Evolutionary conservation across 2,797 vertebrate genomes (phyloP).

Genomic region (Brachyalestes nurse): DNA sequence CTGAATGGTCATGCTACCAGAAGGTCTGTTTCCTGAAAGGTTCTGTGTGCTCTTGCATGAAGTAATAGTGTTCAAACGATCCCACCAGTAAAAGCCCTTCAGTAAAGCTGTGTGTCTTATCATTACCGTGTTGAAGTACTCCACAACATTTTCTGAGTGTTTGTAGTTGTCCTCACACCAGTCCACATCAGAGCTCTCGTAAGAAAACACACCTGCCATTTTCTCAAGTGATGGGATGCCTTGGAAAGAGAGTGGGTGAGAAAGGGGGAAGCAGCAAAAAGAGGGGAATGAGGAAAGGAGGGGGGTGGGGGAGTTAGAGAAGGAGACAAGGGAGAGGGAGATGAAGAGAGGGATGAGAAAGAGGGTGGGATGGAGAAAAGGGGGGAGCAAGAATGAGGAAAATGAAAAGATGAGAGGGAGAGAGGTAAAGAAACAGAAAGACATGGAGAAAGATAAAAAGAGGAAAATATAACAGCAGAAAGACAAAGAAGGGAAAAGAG

Average conservation of each 20-base stretch:
- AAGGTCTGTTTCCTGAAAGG: too few species aligned
- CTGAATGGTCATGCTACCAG: too few species aligned
- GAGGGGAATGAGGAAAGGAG: neutral
- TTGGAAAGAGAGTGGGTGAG: slow-evolving; percentile 40
- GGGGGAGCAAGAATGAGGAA: neutral
- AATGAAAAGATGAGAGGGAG: neutral
- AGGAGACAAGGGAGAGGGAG: neutral
- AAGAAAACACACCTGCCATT: slow-evolving; percentile 86
- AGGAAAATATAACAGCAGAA: neutral
- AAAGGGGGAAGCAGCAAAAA: neutral
- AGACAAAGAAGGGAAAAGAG: neutral
- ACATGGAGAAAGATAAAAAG: too few species aligned
- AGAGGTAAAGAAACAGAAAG: neutral
- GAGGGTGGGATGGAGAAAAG: neutral
- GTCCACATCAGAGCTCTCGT: slow-evolving; percentile 92
- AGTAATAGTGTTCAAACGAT: too few species aligned
- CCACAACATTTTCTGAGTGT: slow-evolving; percentile 85
- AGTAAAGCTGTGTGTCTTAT: neutral
- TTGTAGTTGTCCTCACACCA: slow-evolving; percentile 95
- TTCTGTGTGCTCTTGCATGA: too few species aligned
- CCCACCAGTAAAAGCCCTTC: too few species aligned
- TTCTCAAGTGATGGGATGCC: slow-evolving; percentile 66
- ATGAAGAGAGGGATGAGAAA: neutral
- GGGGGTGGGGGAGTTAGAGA: neutral
- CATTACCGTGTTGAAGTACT: slow-evolving; percentile 95